These are phyloP conservation scores for Helicorthomorpha holstii DNA, from an alignment of 1,140 invertebrate species.

Conservation along the genomic window DNA sequence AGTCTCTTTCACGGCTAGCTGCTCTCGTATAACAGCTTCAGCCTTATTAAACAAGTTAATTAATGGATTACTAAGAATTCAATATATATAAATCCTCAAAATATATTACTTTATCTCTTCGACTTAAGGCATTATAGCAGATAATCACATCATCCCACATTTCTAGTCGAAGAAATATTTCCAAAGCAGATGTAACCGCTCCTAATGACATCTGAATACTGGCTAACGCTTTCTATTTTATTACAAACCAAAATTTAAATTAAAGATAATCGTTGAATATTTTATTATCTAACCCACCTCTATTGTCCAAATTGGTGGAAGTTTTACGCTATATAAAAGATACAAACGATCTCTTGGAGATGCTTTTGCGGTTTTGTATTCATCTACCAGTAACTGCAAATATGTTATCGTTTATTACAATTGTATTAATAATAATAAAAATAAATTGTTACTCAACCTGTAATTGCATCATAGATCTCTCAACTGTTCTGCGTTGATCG, in stretches of 20 bases:
- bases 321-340: conserved; percentile 27
- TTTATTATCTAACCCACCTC: conserved; percentile 23
- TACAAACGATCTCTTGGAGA: conserved; percentile 29
- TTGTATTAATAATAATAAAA: too few relatives aligned
- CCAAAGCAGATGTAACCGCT: conserved; percentile 64
- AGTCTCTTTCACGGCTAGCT: conserved; percentile 60
- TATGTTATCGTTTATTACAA: background rate
- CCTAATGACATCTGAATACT: conserved; percentile 62
- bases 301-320: conserved; percentile 54
- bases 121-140: conserved; percentile 67
- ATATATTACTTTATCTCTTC: conserved; percentile 52
- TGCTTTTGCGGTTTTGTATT: conserved; percentile 28
- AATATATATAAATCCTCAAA: too few relatives aligned
- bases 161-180: conserved; percentile 58
- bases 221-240: conserved; percentile 43
- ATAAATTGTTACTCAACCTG: conserved; percentile 29
- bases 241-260: background rate
- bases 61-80: conserved; percentile 6
- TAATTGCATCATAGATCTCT: conserved; percentile 68
- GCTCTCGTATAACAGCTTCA: conserved; percentile 66
- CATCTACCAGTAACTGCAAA: conserved; percentile 46
- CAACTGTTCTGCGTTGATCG: conserved; percentile 54
- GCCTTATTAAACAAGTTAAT: conserved; percentile 39
- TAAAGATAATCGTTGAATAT: background rate
- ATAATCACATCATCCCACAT: conserved; percentile 86